A percentile compares a stretch with the other conserved stretches of the same genome.
Conservation (phyloP, 1,140 invertebrate species). For the Rhizoglyphus robini region DNA sequence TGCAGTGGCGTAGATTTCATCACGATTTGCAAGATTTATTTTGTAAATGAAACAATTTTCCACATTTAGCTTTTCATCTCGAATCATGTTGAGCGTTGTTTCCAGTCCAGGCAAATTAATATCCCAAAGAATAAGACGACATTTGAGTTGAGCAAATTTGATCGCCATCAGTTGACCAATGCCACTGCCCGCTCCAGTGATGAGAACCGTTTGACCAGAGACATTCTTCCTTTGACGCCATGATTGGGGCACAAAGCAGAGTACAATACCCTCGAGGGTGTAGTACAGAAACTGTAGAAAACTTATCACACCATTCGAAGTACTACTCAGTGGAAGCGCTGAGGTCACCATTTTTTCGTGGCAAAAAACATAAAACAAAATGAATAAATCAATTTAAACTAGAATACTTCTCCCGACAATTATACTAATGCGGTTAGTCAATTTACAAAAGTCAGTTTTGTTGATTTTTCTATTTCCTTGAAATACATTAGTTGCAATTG, state of each 20-base stretch:
- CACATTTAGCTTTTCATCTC: not conserved
- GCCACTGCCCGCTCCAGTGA: constrained; percentile 32
- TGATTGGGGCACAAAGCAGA: constrained; percentile 39
- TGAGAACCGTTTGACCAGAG: constrained; percentile 25
- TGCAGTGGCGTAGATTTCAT: constrained; percentile 37
- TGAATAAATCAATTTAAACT: too few species aligned
- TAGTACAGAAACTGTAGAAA: constrained; percentile 12
- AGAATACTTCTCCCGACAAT: too few species aligned
- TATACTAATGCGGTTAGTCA: too few species aligned
- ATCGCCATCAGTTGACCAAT: constrained; percentile 29
- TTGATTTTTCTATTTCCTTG: too few species aligned
- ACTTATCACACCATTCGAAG: not conserved
- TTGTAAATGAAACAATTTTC: not conserved
- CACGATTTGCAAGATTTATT: constrained; percentile 46
- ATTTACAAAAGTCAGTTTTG: too few species aligned
- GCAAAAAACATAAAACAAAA: too few species aligned
- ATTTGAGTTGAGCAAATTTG: constrained; percentile 27
- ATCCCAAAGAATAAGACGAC: constrained; percentile 30
- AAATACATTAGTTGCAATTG: too few species aligned
- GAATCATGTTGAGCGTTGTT: not conserved
- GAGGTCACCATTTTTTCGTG: too few species aligned
- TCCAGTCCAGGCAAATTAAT: constrained; percentile 24
- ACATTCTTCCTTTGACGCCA: constrained; percentile 25
- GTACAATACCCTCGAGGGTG: constrained; percentile 31
- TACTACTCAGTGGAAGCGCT: too few species aligned